Evolutionary conservation across 2,113 vertebrate genomes (phyloP).

Genomic region (Polyodon spathula): DNA sequence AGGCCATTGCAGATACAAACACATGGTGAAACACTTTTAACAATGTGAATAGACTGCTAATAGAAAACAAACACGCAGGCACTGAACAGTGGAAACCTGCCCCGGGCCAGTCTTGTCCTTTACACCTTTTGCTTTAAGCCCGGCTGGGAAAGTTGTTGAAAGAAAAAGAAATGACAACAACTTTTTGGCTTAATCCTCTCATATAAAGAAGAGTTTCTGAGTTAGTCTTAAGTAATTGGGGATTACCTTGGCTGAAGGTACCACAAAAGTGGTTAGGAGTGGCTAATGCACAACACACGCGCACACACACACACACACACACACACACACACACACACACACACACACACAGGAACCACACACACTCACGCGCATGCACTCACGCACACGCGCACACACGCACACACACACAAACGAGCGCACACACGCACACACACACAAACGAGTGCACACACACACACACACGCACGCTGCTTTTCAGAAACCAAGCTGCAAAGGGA

Average conservation of each 20-base stretch:
- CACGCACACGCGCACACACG: too few species aligned
- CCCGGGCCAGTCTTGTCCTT: neutral
- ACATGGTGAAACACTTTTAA: constrained; percentile 29
- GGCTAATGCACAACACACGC: neutral
- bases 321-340: too few species aligned
- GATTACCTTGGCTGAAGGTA: neutral
- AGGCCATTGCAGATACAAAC: constrained; percentile 17
- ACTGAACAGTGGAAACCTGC: constrained; percentile 10
- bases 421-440: too few species aligned
- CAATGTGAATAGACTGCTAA: constrained; percentile 25
- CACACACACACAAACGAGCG: too few species aligned
- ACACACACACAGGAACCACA: too few species aligned
- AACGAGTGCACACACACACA: too few species aligned
- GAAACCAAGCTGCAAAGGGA: too few species aligned
- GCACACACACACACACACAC: too few species aligned
- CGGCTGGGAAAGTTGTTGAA: neutral
- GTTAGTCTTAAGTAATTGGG: neutral
- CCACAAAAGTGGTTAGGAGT: neutral
- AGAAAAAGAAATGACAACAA: neutral
- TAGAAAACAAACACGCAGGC: constrained; percentile 23
- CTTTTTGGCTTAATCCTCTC: neutral
- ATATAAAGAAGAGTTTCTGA: neutral
- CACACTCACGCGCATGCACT: too few species aligned
- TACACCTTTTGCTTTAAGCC: neutral
- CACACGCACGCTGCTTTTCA: too few species aligned